A percentile compares a stretch with the other conserved stretches of the same genome.
These are phyloP conservation scores for Sebastes diploproa DNA, from an alignment of 2,797 vertebrate species.

Conservation along the genomic window DNA sequence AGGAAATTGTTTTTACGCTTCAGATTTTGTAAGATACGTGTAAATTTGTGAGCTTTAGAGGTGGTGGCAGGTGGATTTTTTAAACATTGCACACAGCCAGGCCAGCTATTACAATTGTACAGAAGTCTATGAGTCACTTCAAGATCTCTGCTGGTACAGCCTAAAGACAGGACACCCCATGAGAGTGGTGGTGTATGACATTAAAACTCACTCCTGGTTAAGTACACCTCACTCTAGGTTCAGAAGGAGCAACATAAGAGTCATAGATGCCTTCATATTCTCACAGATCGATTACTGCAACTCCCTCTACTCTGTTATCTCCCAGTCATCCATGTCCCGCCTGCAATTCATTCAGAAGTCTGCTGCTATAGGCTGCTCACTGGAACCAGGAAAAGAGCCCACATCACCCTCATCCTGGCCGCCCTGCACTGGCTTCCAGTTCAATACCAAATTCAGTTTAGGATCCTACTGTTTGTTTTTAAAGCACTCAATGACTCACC, in stretches of 20 bases:
- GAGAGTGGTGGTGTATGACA: too few relatives aligned
- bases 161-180: too few relatives aligned
- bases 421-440: not conserved
- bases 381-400: not conserved
- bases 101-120: too few relatives aligned
- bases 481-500: too few relatives aligned
- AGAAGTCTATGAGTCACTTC: not conserved
- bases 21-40: not conserved
- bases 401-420: not conserved
- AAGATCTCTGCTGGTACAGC: not conserved
- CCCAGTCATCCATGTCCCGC: not conserved
- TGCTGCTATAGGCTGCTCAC: not conserved
- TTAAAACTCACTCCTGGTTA: too few relatives aligned
- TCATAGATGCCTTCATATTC: not conserved
- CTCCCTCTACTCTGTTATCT: not conserved
- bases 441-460: not conserved
- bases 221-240: not conserved
- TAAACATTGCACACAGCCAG: not conserved
- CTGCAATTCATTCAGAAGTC: not conserved
- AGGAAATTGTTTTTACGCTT: not conserved
- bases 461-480: too few relatives aligned
- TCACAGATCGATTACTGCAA: not conserved
- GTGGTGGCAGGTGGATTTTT: not conserved
- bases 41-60: not conserved
- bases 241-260: not conserved